Evolutionary conservation across 2,113 vertebrate species (phyloP).

Genomic region (Edolisoma coerulescens): DNA sequence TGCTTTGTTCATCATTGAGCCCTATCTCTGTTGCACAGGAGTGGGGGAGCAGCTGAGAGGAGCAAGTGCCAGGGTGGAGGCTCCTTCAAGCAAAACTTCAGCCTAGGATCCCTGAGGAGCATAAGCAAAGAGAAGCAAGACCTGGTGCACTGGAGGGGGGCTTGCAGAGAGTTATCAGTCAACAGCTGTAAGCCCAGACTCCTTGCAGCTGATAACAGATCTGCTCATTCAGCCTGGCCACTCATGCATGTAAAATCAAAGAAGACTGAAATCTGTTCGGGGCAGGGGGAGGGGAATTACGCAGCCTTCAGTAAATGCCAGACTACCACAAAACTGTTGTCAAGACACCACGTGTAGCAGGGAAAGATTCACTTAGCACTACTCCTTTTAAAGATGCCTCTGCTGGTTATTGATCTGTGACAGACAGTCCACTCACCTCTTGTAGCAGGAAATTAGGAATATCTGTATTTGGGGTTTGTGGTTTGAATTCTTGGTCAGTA

Average conservation of each 20-base stretch:
- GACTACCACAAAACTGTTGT: background rate
- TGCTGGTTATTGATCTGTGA: background rate
- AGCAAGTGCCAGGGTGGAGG: fast-evolving
- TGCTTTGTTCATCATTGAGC: background rate
- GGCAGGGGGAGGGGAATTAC: background rate
- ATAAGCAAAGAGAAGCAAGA: background rate
- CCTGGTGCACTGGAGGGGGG: background rate
- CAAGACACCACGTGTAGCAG: background rate
- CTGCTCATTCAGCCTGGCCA: constrained; percentile 11
- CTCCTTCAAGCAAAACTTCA: background rate
- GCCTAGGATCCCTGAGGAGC: background rate
- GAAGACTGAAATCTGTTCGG: background rate
- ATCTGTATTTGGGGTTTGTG: background rate
- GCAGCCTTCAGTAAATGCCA: background rate
- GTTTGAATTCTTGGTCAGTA: background rate
- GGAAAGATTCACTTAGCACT: background rate
- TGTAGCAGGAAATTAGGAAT: background rate
- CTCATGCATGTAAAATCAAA: constrained; percentile 11
- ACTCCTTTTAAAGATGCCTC: background rate
- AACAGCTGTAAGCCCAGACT: constrained; percentile 17
- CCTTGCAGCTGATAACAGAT: constrained; percentile 47
- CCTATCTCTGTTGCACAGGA: background rate
- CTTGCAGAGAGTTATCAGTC: constrained; percentile 11
- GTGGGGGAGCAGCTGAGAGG: background rate
- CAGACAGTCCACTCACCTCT: background rate